phyloP scores from a whole-genome alignment of 2,113 vertebrate species.

The Campylorhamphus procurvoides region DNA sequence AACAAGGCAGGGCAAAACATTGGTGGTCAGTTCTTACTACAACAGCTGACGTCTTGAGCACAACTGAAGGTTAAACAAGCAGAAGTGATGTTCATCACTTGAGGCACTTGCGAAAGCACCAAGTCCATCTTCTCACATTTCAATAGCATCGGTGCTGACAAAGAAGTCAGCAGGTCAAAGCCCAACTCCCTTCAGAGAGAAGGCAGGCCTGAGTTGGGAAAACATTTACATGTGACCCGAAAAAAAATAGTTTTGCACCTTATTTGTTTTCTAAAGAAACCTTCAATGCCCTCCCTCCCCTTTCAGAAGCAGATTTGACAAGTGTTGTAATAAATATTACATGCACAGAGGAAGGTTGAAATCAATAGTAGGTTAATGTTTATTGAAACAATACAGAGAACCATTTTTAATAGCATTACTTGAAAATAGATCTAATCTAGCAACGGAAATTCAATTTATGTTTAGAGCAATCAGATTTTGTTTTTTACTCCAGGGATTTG shows the following conservation, averaged over 20 bases:
- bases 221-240: conserved; percentile 26
- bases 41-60: conserved; percentile 35
- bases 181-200: conserved; percentile 16
- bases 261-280: conserved; percentile 38
- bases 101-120: conserved; percentile 64
- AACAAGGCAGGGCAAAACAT: not conserved
- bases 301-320: conserved; percentile 42
- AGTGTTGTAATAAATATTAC: conserved; percentile 63
- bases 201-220: not conserved
- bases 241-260: conserved; percentile 1
- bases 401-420: conserved; percentile 69
- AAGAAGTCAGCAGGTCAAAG: conserved; percentile 64
- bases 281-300: not conserved
- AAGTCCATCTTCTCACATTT: conserved; percentile 72
- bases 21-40: not conserved
- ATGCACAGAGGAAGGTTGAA: conserved; percentile 49
- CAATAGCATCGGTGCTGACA: conserved; percentile 54
- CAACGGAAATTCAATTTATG: conserved; percentile 67
- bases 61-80: conserved; percentile 71
- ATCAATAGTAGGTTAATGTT: conserved; percentile 71
- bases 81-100: conserved; percentile 70
- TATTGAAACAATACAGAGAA: conserved; percentile 72
- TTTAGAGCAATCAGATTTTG: conserved; percentile 65
- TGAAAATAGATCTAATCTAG: conserved; percentile 66
- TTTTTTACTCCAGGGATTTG: conserved; percentile 63